Base-by-base conservation (phyloP, 2,888 invertebrate genomes). In the Amblyjoppa proteus region DNA sequence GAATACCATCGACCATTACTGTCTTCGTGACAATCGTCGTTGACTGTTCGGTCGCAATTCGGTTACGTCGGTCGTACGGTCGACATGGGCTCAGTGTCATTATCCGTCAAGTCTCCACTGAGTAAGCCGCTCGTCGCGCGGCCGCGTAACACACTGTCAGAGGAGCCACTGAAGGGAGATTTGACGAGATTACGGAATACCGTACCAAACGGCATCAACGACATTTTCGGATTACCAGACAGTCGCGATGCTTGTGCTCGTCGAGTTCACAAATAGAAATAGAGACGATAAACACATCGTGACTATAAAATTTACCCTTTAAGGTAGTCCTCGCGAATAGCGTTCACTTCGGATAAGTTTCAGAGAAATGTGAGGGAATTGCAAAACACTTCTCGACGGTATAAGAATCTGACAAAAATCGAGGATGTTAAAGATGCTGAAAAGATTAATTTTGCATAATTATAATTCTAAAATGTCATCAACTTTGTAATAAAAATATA, bases 101-200 rank as follows among this genome's bases (percentile, higher is more conserved):
- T 58, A 49, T 31, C 70, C 71, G 56, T 34, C 76, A 68, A 83
- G 76, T 83, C 80, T 80, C 41, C 76, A 38, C 79, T 73, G 58
- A 80, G 83, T 61, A 71, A 83, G 83, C 76, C 71, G 66, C 31
- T 80, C 7, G 64, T 53, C 49, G 61, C 20, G 45, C 49, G 56
- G 68, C 73, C 66, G 58, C 66, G 68, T 53, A 49, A 69, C 70
- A 64, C 45, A 78, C 31, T 64, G 38, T 56, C 71, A 49, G 49
- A 38, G n/a, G 45, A 49, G 34, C 56, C 76, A 45, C 61, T 53
- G 45, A 25, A 49, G 56, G 56, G 73, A 66, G 38, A 13, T 58
- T 81, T 77, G 61, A 84, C 81, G 74, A 64, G 78, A 81, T 84
- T 81, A 84, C 34, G 58, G 77, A 84, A 78, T 84, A 84, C 77